Conservation (phyloP, 2,113 vertebrate species). For the Pungitius pungitius region DNA sequence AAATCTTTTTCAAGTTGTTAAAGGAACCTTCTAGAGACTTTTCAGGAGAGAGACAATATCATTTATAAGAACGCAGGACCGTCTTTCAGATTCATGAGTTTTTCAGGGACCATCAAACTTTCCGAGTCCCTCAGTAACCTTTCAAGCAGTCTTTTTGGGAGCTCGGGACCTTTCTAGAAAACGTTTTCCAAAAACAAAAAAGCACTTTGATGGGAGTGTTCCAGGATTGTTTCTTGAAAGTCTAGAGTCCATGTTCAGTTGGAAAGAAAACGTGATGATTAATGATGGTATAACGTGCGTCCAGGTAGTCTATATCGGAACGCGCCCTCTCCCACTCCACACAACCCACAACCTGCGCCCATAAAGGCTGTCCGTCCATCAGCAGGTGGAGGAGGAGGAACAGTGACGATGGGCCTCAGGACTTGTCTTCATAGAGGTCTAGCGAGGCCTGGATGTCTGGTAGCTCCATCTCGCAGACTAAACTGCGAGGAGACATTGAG, state of each 20-base stretch:
- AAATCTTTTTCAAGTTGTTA: not conserved
- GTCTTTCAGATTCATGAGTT: not conserved
- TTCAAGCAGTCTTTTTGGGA: not conserved
- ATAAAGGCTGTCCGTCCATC: not conserved
- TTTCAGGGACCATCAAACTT: not conserved
- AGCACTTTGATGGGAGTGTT: not conserved
- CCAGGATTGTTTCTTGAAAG: not conserved
- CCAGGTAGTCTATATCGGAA: not conserved
- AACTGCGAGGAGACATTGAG: slow-evolving; percentile 87
- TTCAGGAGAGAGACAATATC: not conserved
- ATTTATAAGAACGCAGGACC: not conserved
- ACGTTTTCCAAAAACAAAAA: not conserved
- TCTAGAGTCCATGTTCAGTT: slow-evolving; percentile 5
- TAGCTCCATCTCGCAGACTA: slow-evolving; percentile 92
- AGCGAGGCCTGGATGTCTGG: slow-evolving; percentile 90
- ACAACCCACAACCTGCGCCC: not conserved
- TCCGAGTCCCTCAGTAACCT: not conserved
- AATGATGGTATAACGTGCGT: slow-evolving; percentile 29
- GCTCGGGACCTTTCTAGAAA: not conserved
- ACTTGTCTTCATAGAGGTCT: slow-evolving; percentile 94
- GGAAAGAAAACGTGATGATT: slow-evolving; percentile 12
- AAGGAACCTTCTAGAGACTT: not conserved
- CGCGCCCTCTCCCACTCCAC: not conserved
- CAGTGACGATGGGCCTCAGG: slow-evolving; percentile 80
- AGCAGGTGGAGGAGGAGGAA: slow-evolving; percentile 7